Base-by-base conservation (phyloP, 2,888 invertebrate genomes). In the Dermolepida albohirtum region DNA sequence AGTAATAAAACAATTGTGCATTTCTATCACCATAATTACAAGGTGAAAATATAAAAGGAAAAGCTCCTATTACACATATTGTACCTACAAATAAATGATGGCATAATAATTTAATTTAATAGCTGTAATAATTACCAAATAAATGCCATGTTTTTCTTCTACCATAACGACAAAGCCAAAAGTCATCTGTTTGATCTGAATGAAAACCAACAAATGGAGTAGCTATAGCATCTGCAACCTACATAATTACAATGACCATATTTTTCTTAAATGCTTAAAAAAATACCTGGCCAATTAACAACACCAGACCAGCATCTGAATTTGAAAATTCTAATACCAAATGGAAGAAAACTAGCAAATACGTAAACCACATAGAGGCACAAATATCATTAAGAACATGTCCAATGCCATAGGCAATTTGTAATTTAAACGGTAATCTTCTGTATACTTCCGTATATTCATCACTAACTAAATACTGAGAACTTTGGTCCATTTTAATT, bases 281-380 rank as follows among this genome's bases (percentile, higher is more conserved):
- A 92, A 63, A 63, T 50, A 91, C 86, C 85, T 93, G 91, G n/a
- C 92, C 96, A 73, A 96, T 88, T 12, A 96, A 84, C 82, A 97
- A 87, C 70, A 94, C 83, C 64, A 88, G 83, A 4, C 89, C 89
- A 5, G 89, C 87, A 76, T 89, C 86, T 70, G 86, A 83, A 52
- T 87, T 86, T 77, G 83, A 85, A 77, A 89, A 89, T 76, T 87
- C 85, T 29, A 89, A 81, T 7, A 89, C 89, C 72, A 87, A 81
- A 77, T 88, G 87, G 78, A 95, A 92, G 83, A 90, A 97, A 29
- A 97, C 90, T 76, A 97, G 86, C 55, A 96, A 87, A 82, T 97
- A 97, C 0, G 94, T 94, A 83, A 97, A 97, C 97, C 97, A 97
- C 88, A 97, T 92, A 66, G 95, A 93, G 27, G 96, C 95, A 83